These are phyloP conservation scores for Lycaon pictus DNA, from an alignment of 2,113 vertebrate genomes.

Conservation along the genomic window DNA sequence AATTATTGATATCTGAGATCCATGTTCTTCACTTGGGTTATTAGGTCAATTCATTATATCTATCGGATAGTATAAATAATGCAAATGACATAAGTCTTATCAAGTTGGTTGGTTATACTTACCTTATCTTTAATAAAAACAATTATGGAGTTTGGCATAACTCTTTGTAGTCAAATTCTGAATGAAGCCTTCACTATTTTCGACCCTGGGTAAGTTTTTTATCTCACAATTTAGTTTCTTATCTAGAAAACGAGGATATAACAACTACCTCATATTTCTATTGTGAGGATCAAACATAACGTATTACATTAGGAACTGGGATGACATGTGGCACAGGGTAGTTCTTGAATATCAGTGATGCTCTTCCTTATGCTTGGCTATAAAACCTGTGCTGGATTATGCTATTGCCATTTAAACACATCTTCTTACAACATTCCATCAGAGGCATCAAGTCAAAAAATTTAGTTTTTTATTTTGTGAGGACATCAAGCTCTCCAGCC, in stretches of 20 bases:
- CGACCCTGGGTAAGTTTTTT: background rate
- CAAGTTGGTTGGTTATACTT: slow-evolving; percentile 2
- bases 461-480: background rate
- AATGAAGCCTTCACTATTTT: background rate
- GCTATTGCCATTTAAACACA: background rate
- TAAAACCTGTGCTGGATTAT: background rate
- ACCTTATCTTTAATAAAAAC: slow-evolving; percentile 35
- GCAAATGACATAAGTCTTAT: background rate
- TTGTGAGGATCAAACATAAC: background rate
- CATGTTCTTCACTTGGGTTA: background rate
- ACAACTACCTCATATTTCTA: background rate
- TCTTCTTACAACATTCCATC: background rate
- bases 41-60: background rate
- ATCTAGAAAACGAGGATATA: background rate
- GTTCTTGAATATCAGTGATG: background rate
- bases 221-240: background rate
- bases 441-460: background rate
- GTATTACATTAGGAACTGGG: background rate
- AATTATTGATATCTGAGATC: background rate
- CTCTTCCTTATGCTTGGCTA: background rate
- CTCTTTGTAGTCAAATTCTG: background rate
- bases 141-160: background rate
- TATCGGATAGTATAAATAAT: background rate
- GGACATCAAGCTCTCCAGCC: background rate
- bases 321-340: background rate